phyloP scores from a whole-genome alignment of 2,113 vertebrate species.

The Trogon surrucura region DNA sequence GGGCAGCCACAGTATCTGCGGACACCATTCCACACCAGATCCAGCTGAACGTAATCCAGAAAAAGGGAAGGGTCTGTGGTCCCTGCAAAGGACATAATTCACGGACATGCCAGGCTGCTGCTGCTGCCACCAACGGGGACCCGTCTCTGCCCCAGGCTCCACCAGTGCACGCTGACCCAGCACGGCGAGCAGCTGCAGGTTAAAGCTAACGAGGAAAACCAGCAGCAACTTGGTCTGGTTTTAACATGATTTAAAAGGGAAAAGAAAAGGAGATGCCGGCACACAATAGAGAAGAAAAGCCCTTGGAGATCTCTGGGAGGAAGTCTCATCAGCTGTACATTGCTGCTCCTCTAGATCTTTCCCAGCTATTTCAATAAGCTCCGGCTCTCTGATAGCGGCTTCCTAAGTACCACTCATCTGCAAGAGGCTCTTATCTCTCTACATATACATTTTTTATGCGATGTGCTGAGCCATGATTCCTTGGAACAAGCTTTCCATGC shows the following conservation, averaged over 20 bases:
- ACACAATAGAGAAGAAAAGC: not conserved
- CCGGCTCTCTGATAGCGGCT: not conserved
- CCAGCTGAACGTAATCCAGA: not conserved
- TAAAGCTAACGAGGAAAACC: not conserved
- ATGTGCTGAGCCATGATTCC: not conserved
- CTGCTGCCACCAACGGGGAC: not conserved
- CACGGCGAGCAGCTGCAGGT: not conserved
- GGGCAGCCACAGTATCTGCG: accelerated
- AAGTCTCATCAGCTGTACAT: not conserved
- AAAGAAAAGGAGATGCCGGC: not conserved
- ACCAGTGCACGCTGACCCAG: accelerated
- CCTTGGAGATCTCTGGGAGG: not conserved
- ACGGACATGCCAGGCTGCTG: accelerated
- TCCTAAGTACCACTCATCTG: not conserved
- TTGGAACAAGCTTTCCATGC: not conserved
- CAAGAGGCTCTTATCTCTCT: not conserved
- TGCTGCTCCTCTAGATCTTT: not conserved
- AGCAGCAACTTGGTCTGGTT: not conserved
- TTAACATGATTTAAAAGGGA: not conserved
- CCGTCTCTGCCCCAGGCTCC: not conserved
- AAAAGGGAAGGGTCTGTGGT: not conserved
- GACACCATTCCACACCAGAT: not conserved
- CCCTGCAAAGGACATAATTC: not conserved
- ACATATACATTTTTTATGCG: not conserved
- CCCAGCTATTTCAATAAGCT: not conserved